These are phyloP conservation scores for Crypturellus tataupa DNA, from an alignment of 2,797 vertebrate species.

Conservation along the genomic window DNA sequence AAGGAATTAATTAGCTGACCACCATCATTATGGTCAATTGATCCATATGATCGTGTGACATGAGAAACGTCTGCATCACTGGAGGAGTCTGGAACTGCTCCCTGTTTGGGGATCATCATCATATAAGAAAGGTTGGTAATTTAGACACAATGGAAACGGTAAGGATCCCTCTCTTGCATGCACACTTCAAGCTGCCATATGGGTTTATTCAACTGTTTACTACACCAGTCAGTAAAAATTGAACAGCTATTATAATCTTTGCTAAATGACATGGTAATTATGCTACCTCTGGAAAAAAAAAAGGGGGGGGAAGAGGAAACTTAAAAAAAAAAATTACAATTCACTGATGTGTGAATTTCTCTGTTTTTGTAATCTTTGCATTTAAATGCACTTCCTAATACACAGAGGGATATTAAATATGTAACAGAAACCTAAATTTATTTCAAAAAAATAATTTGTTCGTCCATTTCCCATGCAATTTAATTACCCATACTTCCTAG, in stretches of 20 bases:
- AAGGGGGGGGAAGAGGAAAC: neutral
- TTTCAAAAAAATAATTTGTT: constrained; percentile 36
- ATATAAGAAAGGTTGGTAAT: neutral
- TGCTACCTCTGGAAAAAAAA: constrained; percentile 65
- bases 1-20: constrained; percentile 63
- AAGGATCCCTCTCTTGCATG: constrained; percentile 33
- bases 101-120: constrained; percentile 3
- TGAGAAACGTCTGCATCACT: constrained; percentile 31
- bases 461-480: constrained; percentile 21
- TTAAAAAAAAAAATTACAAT: constrained; percentile 15
- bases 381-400: constrained; percentile 50
- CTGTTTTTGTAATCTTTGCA: constrained; percentile 43
- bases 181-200: constrained; percentile 66
- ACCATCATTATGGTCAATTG: neutral
- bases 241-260: constrained; percentile 75
- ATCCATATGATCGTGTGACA: neutral
- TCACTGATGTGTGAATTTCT: constrained; percentile 53
- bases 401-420: constrained; percentile 37
- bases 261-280: constrained; percentile 75
- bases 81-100: constrained; percentile 37
- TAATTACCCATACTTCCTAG: constrained; percentile 31
- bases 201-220: constrained; percentile 77
- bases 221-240: constrained; percentile 71
- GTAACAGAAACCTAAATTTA: constrained; percentile 46
- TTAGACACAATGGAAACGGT: constrained; percentile 55